These are phyloP conservation scores for Megaceryle alcyon DNA, from an alignment of 2,797 vertebrate genomes.

Conservation along the genomic window DNA sequence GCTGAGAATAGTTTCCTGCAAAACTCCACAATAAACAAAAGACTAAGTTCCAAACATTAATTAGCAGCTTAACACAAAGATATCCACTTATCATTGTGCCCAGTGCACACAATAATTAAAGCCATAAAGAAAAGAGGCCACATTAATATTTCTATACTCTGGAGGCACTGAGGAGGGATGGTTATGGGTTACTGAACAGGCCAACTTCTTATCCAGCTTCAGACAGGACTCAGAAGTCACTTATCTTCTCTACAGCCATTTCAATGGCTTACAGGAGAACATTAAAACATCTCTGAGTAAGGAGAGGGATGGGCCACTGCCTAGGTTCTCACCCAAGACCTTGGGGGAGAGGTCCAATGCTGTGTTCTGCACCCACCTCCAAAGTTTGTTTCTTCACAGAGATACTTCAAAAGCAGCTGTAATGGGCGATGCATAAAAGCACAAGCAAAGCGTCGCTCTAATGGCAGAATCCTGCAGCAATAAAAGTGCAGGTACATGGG, in stretches of 20 bases:
- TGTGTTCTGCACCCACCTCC: neutral
- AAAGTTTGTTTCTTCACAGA: neutral
- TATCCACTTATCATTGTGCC: conserved; percentile 25
- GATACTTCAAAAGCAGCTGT: neutral
- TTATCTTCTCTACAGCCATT: neutral
- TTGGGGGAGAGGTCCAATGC: neutral
- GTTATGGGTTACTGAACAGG: neutral
- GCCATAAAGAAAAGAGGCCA: conserved; percentile 40
- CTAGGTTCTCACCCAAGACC: neutral
- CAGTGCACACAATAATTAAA: conserved; percentile 48
- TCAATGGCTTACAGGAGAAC: neutral
- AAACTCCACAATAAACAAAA: conserved; percentile 66
- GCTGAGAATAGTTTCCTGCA: conserved; percentile 35
- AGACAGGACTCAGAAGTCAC: neutral
- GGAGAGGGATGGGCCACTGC: neutral
- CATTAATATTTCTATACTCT: neutral
- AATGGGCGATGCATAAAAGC: neutral
- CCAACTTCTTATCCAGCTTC: neutral
- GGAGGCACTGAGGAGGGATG: neutral
- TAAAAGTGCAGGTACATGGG: neutral
- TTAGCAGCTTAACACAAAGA: conserved; percentile 72
- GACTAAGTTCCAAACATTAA: conserved; percentile 66
- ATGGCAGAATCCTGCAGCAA: neutral
- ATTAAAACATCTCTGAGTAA: neutral
- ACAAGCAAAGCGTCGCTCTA: neutral